A percentile compares a stretch with the other conserved stretches of the same genome.
phyloP scores from a whole-genome alignment of 2,888 invertebrate genomes.

The Thecophora atra region DNA sequence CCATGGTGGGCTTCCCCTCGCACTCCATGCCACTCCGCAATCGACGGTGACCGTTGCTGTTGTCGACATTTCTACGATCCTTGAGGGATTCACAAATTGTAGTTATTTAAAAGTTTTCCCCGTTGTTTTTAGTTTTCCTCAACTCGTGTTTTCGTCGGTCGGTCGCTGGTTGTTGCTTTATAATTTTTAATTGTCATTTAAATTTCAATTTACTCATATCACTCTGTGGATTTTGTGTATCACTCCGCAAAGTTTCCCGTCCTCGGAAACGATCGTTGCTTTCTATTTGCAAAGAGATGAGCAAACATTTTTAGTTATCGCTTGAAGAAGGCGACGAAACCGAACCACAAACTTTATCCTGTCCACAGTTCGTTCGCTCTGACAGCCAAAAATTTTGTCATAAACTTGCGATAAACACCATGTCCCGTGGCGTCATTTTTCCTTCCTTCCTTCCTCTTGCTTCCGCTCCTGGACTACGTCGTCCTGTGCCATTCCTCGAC shows the following conservation, averaged over 20 bases:
- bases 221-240: too few relatives aligned
- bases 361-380: too few relatives aligned
- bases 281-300: too few relatives aligned
- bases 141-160: neutral
- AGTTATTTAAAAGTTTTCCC: slow-evolving; percentile 24
- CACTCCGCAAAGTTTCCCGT: too few relatives aligned
- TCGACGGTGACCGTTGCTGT: neutral
- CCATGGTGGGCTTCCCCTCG: neutral
- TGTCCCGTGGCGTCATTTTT: neutral
- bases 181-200: slow-evolving; percentile 32
- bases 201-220: slow-evolving; percentile 17
- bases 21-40: neutral
- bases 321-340: too few relatives aligned
- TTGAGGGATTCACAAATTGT: slow-evolving; percentile 15
- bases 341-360: too few relatives aligned
- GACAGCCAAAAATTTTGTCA: slow-evolving; percentile 9
- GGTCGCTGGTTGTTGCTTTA: neutral
- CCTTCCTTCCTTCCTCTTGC: neutral
- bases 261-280: too few relatives aligned
- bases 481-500: neutral
- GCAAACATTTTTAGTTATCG: too few relatives aligned
- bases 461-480: neutral
- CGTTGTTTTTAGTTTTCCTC: slow-evolving; percentile 15
- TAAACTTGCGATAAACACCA: slow-evolving; percentile 8
- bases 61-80: neutral